phyloP scores from a whole-genome alignment of 2,888 invertebrate genomes.

The Labia minor region DNA sequence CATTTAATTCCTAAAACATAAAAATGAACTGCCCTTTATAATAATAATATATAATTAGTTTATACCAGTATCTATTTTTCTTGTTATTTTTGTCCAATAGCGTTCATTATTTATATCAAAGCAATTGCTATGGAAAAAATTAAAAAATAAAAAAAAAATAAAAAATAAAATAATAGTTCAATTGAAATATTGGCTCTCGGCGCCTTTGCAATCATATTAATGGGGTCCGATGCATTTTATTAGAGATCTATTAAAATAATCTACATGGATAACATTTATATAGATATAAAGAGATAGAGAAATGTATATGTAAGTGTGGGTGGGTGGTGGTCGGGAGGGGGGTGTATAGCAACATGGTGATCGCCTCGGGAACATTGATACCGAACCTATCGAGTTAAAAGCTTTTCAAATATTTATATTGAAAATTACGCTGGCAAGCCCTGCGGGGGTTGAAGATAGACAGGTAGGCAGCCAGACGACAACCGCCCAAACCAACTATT shows the following conservation, averaged over 20 bases:
- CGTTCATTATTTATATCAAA: background rate
- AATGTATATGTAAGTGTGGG: background rate
- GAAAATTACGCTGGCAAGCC: background rate
- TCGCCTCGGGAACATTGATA: slow-evolving; percentile 6
- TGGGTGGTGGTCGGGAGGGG: background rate
- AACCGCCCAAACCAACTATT: too few species aligned
- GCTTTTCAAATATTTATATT: slow-evolving; percentile 13
- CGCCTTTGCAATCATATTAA: background rate
- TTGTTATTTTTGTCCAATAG: too few species aligned
- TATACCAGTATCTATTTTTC: too few species aligned
- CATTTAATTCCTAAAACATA: too few species aligned
- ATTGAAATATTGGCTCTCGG: slow-evolving; percentile 8
- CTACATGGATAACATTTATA: background rate
- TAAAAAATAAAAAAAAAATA: slow-evolving; percentile 16
- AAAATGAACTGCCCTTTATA: too few species aligned
- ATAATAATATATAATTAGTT: too few species aligned
- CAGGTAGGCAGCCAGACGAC: background rate
- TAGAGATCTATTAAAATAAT: background rate
- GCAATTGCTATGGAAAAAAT: background rate
- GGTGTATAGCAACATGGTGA: background rate
- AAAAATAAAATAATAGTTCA: slow-evolving; percentile 16
- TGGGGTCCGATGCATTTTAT: background rate
- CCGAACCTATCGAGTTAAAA: slow-evolving; percentile 8
- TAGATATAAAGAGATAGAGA: too few species aligned
- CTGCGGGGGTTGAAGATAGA: background rate